Conservation (phyloP, 2,113 vertebrate genomes). For the Strix aluco region DNA sequence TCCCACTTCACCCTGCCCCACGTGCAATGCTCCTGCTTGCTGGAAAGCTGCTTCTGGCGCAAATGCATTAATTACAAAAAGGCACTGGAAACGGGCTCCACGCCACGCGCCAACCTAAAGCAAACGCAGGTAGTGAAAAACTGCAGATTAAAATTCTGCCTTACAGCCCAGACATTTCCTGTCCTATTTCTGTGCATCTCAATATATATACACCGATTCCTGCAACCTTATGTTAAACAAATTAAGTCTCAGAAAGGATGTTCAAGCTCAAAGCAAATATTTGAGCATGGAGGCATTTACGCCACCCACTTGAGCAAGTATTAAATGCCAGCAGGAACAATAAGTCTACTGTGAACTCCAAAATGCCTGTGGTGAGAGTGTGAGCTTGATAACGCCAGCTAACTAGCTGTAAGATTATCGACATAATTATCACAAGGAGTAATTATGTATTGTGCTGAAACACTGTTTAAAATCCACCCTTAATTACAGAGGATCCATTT, state of each 20-base stretch:
- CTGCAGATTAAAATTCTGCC: neutral
- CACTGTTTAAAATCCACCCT: neutral
- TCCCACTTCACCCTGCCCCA: neutral
- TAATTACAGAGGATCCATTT: neutral
- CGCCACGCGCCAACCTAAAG: neutral
- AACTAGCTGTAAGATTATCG: neutral
- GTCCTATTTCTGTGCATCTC: neutral
- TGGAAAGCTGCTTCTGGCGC: neutral
- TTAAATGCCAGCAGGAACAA: conserved; percentile 20
- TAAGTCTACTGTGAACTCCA: neutral
- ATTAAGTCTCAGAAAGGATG: neutral
- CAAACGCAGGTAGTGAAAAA: neutral
- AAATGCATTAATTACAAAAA: neutral
- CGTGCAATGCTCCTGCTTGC: neutral
- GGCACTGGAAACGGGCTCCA: neutral
- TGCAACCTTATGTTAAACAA: neutral
- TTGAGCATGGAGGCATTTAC: neutral
- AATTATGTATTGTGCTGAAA: neutral
- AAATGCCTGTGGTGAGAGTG: neutral
- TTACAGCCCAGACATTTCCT: neutral
- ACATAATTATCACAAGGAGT: neutral
- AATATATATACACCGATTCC: neutral
- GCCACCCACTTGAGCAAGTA: neutral
- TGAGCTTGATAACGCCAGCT: neutral
- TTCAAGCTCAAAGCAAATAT: neutral